Evolutionary conservation across 2,888 invertebrate genomes (phyloP).

Genomic region (Drosophila anomalata): DNA sequence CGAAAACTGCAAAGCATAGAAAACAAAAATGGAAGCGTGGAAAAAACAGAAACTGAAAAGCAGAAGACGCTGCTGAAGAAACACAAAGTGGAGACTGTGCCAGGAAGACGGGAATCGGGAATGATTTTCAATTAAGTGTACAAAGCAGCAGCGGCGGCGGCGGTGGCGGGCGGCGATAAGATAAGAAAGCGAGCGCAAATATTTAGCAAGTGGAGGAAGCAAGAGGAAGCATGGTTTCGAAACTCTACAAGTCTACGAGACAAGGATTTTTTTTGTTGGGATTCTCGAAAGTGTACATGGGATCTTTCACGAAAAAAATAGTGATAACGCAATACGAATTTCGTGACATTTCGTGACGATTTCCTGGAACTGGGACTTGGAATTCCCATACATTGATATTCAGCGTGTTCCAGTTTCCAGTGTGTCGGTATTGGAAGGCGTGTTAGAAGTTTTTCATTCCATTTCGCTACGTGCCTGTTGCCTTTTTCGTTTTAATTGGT

Average conservation of each 20-base stretch:
- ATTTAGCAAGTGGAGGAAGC: conserved; percentile 60
- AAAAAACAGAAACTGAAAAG: conserved; percentile 33
- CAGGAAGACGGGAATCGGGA: conserved; percentile 38
- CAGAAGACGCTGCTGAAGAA: conserved; percentile 26
- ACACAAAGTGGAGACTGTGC: conserved; percentile 61
- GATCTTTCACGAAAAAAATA: conserved; percentile 6
- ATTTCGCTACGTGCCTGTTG: conserved; percentile 47
- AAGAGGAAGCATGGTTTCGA: conserved; percentile 39
- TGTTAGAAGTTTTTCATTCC: conserved; percentile 22
- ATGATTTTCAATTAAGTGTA: conserved; percentile 74
- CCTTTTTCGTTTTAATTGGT: conserved; percentile 22
- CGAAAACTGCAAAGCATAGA: conserved; percentile 48
- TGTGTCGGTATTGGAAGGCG: conserved; percentile 4
- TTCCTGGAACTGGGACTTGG: conserved; percentile 11
- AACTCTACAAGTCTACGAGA: conserved; percentile 1
- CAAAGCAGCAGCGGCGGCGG: conserved; percentile 45
- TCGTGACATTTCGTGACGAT: conserved; percentile 23
- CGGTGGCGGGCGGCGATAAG: conserved; percentile 62
- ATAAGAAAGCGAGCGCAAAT: conserved; percentile 61
- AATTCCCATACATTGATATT: no score
- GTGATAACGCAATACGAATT: conserved; percentile 40
- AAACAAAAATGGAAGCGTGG: conserved; percentile 41
- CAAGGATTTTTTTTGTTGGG: conserved; percentile 41
- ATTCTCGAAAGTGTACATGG: conserved; percentile 2
- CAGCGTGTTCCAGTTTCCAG: conserved; percentile 25